Percentiles rank a stretch among this genome's conserved stretches.
These are phyloP conservation scores for Protobothrops flavoviridis DNA, from an alignment of 2,113 vertebrate species.

Conservation along the genomic window DNA sequence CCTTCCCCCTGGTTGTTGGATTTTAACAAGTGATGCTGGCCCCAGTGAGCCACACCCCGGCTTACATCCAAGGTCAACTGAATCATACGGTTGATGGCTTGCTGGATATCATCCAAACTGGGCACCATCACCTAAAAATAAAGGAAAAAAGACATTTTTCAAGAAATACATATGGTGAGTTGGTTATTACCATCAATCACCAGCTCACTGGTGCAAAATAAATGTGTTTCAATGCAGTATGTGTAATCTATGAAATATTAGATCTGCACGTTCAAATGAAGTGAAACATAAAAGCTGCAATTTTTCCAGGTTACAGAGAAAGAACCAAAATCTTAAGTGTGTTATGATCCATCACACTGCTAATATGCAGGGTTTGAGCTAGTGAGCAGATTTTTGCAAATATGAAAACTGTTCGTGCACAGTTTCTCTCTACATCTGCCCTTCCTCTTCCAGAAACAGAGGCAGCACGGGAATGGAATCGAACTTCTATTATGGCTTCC, in stretches of 20 bases:
- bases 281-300: background rate
- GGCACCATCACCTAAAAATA: conserved; percentile 77
- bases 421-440: background rate
- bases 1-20: conserved; percentile 20
- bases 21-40: conserved; percentile 63
- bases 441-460: background rate
- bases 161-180: background rate
- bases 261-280: background rate
- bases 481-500: background rate
- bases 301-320: background rate
- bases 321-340: background rate
- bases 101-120: conserved; percentile 79
- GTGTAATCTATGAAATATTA: background rate
- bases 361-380: background rate
- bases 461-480: background rate
- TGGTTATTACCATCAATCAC: background rate
- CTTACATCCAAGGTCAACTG: conserved; percentile 78
- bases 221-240: background rate
- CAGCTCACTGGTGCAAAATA: background rate
- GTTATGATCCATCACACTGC: background rate
- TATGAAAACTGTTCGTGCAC: background rate
- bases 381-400: background rate
- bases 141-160: conserved; percentile 36
- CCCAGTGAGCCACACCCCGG: conserved; percentile 75
- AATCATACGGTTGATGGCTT: conserved; percentile 72